A percentile compares a stretch with the other conserved stretches of the same genome.
These are phyloP conservation scores for Marronus borbonicus DNA, from an alignment of 2,888 invertebrate species.

Conservation along the genomic window DNA sequence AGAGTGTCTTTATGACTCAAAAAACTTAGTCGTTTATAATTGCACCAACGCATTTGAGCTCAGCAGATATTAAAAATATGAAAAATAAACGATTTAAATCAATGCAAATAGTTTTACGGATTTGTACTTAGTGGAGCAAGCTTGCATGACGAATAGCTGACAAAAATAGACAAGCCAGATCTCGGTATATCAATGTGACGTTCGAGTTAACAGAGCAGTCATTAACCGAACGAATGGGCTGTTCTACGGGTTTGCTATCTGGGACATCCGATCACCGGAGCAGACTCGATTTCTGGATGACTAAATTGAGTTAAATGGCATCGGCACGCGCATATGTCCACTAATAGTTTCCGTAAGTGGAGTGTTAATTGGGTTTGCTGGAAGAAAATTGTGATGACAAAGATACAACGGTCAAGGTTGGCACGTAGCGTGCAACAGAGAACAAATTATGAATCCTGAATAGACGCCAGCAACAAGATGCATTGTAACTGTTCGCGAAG, in stretches of 20 bases:
- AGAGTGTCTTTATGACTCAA: too few species aligned
- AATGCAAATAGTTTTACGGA: too few species aligned
- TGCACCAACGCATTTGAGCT: too few species aligned
- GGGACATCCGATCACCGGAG: slow-evolving; percentile 37
- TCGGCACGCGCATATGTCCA: slow-evolving; percentile 26
- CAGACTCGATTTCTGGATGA: slow-evolving; percentile 43
- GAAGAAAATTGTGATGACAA: neutral
- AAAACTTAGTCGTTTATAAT: too few species aligned
- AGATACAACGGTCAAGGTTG: too few species aligned
- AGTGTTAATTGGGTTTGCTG: slow-evolving; percentile 31
- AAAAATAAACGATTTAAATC: too few species aligned
- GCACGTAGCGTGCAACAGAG: too few species aligned
- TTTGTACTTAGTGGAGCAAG: neutral
- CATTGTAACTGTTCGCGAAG: too few species aligned
- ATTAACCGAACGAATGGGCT: neutral
- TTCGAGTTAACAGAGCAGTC: neutral
- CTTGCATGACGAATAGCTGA: neutral
- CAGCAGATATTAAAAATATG: too few species aligned
- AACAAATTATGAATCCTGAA: too few species aligned
- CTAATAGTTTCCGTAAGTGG: slow-evolving; percentile 40
- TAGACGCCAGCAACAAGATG: too few species aligned
- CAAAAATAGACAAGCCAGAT: neutral
- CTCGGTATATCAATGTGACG: neutral
- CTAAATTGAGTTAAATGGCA: slow-evolving; percentile 37
- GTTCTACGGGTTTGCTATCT: slow-evolving; percentile 20